Percentiles rank a stretch among this genome's conserved stretches.
Evolutionary conservation across 2,113 vertebrate genomes (phyloP).

Genomic region (Scomber colias): DNA sequence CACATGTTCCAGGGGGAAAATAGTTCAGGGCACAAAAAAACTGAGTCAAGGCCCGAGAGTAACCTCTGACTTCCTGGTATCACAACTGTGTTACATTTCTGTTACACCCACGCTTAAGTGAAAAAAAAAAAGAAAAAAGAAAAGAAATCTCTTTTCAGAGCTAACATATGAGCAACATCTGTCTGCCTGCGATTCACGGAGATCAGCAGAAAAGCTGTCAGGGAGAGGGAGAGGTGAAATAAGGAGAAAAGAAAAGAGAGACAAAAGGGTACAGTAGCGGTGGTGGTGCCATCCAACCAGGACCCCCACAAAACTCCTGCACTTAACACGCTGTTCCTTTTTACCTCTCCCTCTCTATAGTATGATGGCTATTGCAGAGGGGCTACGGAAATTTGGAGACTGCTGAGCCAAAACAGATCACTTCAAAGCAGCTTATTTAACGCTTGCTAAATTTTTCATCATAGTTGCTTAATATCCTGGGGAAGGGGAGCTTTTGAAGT

Average conservation of each 20-base stretch:
- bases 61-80: constrained; percentile 67
- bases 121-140: not conserved
- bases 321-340: constrained; percentile 52
- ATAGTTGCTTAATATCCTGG: constrained; percentile 90
- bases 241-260: constrained; percentile 57
- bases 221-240: constrained; percentile 65
- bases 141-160: constrained; percentile 47
- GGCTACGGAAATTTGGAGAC: constrained; percentile 87
- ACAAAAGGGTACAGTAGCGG: constrained; percentile 35
- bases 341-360: constrained; percentile 27
- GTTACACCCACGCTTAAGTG: constrained; percentile 54
- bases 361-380: constrained; percentile 77
- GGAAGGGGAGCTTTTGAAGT: constrained; percentile 90
- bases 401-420: constrained; percentile 89
- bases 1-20: constrained; percentile 27
- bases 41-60: constrained; percentile 43
- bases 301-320: constrained; percentile 55
- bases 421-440: constrained; percentile 91
- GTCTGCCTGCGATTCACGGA: constrained; percentile 51
- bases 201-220: constrained; percentile 21
- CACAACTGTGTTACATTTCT: constrained; percentile 57
- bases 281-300: constrained; percentile 66
- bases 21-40: constrained; percentile 26
- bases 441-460: constrained; percentile 91
- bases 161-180: constrained; percentile 81